Percentiles rank a stretch among this genome's conserved stretches.
phyloP scores from a whole-genome alignment of 2,113 vertebrate genomes.

The Dicrurus megarhynchus region DNA sequence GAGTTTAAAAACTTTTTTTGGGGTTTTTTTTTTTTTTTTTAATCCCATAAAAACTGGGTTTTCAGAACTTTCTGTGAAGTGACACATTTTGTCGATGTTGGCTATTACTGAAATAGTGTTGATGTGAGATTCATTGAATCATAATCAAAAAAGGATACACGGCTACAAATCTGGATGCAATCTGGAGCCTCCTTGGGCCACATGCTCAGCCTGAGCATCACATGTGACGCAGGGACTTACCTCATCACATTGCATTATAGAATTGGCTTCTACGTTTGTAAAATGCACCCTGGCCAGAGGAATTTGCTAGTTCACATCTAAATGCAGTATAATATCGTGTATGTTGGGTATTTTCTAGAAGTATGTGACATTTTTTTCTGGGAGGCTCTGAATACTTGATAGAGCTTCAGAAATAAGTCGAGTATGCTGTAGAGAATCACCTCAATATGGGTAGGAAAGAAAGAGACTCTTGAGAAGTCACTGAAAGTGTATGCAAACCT shows the following conservation, averaged over 20 bases:
- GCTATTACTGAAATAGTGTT: not conserved
- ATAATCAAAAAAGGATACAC: not conserved
- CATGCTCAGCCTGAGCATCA: not conserved
- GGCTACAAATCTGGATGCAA: not conserved
- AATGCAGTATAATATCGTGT: not conserved
- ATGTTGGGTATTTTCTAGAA: not conserved
- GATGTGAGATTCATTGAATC: slow-evolving; percentile 13
- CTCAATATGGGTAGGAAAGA: not conserved
- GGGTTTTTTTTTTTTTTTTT: not conserved
- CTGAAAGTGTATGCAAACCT: not conserved
- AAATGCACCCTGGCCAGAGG: not conserved
- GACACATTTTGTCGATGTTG: not conserved
- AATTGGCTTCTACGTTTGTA: not conserved
- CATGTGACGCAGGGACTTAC: not conserved
- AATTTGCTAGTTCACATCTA: not conserved
- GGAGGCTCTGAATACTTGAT: not conserved
- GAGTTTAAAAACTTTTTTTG: not conserved
- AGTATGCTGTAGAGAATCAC: not conserved
- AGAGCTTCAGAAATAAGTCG: not conserved
- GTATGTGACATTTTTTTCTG: not conserved
- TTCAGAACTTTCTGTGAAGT: not conserved
- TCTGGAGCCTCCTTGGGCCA: not conserved
- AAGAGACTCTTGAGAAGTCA: not conserved
- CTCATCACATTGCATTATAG: not conserved
- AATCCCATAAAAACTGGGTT: not conserved